Evolutionary conservation across 2,888 invertebrate species (phyloP).

Genomic region (Drosophila antonietae): DNA sequence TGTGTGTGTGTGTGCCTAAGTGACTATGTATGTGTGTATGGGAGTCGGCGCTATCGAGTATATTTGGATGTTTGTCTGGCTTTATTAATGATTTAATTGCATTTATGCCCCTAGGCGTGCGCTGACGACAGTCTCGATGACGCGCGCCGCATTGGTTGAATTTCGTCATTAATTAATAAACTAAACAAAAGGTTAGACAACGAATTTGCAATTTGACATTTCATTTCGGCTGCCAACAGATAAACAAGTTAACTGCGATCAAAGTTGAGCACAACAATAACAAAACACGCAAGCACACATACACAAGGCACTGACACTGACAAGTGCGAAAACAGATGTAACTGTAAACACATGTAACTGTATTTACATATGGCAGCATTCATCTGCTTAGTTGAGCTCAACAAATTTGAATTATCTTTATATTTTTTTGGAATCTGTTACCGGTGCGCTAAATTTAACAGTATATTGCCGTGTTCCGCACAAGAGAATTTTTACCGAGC

Average conservation of each 20-base stretch:
- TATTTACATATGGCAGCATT: slow-evolving; percentile 17
- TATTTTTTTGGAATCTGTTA: slow-evolving; percentile 35
- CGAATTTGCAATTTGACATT: slow-evolving; percentile 65
- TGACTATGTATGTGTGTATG: slow-evolving; percentile 13
- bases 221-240: slow-evolving; percentile 25
- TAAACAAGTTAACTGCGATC: slow-evolving; percentile 35
- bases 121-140: slow-evolving; percentile 64
- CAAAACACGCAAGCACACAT: slow-evolving; percentile 7
- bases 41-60: slow-evolving; percentile 42
- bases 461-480: slow-evolving; percentile 50
- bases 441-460: slow-evolving; percentile 73
- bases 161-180: slow-evolving; percentile 78
- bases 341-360: slow-evolving; percentile 10
- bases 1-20: slow-evolving; percentile 16
- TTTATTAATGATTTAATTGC: slow-evolving; percentile 79
- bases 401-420: slow-evolving; percentile 23
- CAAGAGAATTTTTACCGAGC: slow-evolving; percentile 57
- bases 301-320: background rate
- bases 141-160: slow-evolving; percentile 46
- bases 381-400: slow-evolving; percentile 54
- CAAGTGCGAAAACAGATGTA: slow-evolving; percentile 8
- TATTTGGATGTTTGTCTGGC: slow-evolving; percentile 69
- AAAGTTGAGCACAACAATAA: slow-evolving; percentile 32
- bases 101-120: slow-evolving; percentile 72
- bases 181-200: slow-evolving; percentile 67